Conservation (phyloP, 2,888 invertebrate genomes). For the Kuschelorhynchus macadamiae region DNA sequence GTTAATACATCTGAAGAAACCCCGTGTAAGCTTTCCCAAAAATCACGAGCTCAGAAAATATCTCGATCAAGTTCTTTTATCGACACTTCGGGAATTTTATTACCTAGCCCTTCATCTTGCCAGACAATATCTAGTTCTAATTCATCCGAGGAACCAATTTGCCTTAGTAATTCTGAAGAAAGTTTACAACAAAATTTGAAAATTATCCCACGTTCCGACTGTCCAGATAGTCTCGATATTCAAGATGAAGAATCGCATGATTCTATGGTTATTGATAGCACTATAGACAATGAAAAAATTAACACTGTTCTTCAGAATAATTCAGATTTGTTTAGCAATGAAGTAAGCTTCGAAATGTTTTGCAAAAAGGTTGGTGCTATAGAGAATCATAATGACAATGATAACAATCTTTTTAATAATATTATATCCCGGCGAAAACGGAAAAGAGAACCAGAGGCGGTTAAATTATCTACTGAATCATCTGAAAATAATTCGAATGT, state of each 20-base stretch:
- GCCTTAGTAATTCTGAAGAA: conserved; percentile 9
- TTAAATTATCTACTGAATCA: neutral
- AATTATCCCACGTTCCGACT: too few species aligned
- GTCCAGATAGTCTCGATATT: too few species aligned
- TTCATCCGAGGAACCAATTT: conserved; percentile 13
- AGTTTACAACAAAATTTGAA: neutral
- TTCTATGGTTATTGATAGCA: too few species aligned
- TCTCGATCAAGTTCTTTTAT: too few species aligned
- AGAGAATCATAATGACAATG: neutral
- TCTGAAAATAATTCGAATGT: neutral
- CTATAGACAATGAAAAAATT: too few species aligned
- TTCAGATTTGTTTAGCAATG: conserved; percentile 25
- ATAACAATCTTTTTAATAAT: too few species aligned
- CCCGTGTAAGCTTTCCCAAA: too few species aligned
- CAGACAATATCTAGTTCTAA: conserved; percentile 14
- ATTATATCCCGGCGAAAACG: neutral
- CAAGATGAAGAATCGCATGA: too few species aligned
- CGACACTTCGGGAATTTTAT: too few species aligned
- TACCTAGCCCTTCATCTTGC: conserved; percentile 1
- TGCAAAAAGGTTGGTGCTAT: conserved; percentile 17
- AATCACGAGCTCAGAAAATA: too few species aligned
- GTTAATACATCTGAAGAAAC: too few species aligned
- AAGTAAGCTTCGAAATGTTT: conserved; percentile 33
- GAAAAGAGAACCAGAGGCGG: neutral
- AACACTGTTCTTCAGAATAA: neutral